Evolutionary conservation across 2,797 vertebrate species (phyloP), one percentile per base, ranked within the genome.

Genomic region (Gallinago stenura): DNA sequence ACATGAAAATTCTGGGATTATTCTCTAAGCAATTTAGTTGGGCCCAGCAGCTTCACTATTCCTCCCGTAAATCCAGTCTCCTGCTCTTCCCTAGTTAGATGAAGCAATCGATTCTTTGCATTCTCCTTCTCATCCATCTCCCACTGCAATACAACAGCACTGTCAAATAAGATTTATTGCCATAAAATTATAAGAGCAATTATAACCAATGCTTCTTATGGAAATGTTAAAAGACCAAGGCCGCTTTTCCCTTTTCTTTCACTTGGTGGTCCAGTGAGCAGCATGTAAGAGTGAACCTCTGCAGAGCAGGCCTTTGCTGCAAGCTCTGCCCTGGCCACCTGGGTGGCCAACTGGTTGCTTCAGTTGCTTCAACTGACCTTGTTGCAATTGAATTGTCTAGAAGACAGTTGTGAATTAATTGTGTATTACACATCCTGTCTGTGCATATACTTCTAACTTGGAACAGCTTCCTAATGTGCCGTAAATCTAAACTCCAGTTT

Each of bases 81-180:
- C 61, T 68, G 31, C 51, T 78, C 72, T 72, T 56, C 24, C 88
- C 45, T 58, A 48, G 21, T 84, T 51, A 70, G 78, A 71, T 35
- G 25, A 75, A 68, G 73, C 20, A 30, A 94, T 87, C 51, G 17
- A 90, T 87, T 45, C 31, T 33, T 64, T 87, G 68, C 45, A 53
- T 41, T 75, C 75, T 94, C 83, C 39, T 83, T 79, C 66, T n/a
- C 80, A 96, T 95, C 53, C 69, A 90, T 93, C 94, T 96, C 90
- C 35, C 43, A 10, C 66, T 25, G 25, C 48, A 70, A 35, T 6
- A 70, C 50, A 93, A 82, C 77, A 56, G 25, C 78, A 54, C 61
- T 71, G 87, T 68, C 93, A 91, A 87, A 57, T n/a, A 89, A 95
- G 90, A 94, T 93, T 71, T 70, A 97, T 83, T 87, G 66, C 86